phyloP scores from a whole-genome alignment of 2,113 vertebrate genomes.

The Canis aureus region DNA sequence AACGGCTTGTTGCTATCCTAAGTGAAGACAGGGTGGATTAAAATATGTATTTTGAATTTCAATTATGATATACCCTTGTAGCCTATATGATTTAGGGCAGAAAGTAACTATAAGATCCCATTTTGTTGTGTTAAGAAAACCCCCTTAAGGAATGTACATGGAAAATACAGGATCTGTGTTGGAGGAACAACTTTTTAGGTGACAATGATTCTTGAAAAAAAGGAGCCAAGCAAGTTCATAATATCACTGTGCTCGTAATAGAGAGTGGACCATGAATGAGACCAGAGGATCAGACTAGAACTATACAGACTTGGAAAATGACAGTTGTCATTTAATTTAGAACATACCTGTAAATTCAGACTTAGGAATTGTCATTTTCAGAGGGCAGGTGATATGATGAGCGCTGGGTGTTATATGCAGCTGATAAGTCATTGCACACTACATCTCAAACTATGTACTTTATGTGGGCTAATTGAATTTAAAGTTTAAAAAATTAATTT shows the following conservation, averaged over 20 bases:
- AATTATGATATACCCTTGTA: background rate
- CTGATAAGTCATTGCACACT: no score
- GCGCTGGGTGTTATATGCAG: no score
- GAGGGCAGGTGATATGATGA: no score
- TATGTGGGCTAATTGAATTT: no score
- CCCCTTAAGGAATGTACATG: background rate
- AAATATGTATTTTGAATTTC: background rate
- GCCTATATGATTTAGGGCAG: background rate
- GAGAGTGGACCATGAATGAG: background rate
- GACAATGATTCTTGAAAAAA: background rate
- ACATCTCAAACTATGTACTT: no score
- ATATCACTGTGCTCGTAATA: background rate
- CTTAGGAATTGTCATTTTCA: no score
- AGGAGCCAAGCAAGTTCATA: background rate
- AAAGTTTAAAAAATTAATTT: no score
- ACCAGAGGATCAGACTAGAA: background rate
- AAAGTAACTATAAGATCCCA: background rate
- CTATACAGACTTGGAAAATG: background rate
- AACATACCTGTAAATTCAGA: no score
- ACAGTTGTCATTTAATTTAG: no score
- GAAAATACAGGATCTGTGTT: background rate
- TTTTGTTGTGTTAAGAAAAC: background rate
- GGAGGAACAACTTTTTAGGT: background rate
- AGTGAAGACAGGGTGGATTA: background rate
- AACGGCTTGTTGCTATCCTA: background rate